A percentile compares a stretch with the other conserved stretches of the same genome.
These are phyloP conservation scores for Polypedilum vanderplanki DNA, from an alignment of 1,140 invertebrate genomes.

Conservation along the genomic window DNA sequence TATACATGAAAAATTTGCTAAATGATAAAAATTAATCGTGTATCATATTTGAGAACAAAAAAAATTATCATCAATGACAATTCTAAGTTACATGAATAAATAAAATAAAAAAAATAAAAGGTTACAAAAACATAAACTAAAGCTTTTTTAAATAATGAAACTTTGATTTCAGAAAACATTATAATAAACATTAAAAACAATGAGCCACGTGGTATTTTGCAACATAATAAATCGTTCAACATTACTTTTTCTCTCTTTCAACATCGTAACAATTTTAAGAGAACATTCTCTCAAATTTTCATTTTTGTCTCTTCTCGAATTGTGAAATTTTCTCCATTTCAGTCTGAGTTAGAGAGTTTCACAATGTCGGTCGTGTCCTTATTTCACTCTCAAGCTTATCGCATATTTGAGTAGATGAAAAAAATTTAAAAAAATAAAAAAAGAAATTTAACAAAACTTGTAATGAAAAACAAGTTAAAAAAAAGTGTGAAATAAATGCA, in stretches of 20 bases:
- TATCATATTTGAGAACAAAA: not conserved
- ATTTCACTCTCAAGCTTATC: not conserved
- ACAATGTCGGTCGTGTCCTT: not conserved
- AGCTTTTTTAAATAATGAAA: not conserved
- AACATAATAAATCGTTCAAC: not conserved
- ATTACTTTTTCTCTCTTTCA: not conserved
- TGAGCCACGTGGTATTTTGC: not conserved
- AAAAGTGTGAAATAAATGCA: too few species aligned
- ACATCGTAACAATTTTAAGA: not conserved
- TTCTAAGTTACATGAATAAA: not conserved
- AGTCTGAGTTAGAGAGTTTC: slow-evolving; percentile 4
- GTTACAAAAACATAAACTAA: not conserved
- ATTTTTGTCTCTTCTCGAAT: not conserved
- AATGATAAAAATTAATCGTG: too few species aligned
- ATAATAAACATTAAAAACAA: not conserved
- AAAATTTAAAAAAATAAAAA: too few species aligned
- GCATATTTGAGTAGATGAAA: not conserved
- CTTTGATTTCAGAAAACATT: not conserved
- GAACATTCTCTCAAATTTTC: not conserved
- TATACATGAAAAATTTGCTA: not conserved
- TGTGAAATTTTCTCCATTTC: not conserved
- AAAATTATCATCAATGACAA: not conserved
- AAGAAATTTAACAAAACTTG: too few species aligned
- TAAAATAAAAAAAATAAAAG: not conserved
- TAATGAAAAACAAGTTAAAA: too few species aligned